A percentile compares a stretch with the other conserved stretches of the same genome.
These are phyloP conservation scores for Craseonycteris thonglongyai DNA, from an alignment of 2,113 vertebrate species.

Conservation along the genomic window DNA sequence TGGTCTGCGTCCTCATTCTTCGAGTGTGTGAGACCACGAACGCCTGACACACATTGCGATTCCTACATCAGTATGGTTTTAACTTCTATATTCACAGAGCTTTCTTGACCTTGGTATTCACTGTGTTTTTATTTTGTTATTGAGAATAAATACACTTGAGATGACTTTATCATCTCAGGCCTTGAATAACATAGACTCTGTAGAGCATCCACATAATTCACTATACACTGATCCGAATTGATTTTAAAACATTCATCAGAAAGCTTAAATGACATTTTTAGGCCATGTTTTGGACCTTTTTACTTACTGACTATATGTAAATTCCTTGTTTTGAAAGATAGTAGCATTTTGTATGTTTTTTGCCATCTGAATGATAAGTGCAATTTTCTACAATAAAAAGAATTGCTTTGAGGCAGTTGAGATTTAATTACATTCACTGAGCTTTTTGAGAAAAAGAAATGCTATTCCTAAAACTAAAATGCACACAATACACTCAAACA, in stretches of 20 bases:
- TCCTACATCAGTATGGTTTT: not conserved
- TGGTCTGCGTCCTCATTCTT: too few species aligned
- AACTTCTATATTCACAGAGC: not conserved
- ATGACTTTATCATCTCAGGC: not conserved
- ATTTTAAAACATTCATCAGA: slow-evolving; percentile 17
- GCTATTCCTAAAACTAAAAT: slow-evolving; percentile 13
- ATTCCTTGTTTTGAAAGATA: slow-evolving; percentile 52
- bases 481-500: not conserved
- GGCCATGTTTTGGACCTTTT: not conserved
- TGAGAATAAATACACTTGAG: not conserved
- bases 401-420: slow-evolving; percentile 33
- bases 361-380: slow-evolving; percentile 34
- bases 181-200: not conserved
- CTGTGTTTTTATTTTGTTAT: not conserved
- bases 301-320: slow-evolving; percentile 27
- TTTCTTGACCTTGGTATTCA: not conserved
- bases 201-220: not conserved
- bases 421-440: slow-evolving; percentile 62
- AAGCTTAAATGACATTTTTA: slow-evolving; percentile 31
- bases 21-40: too few species aligned
- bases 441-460: slow-evolving; percentile 7
- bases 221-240: not conserved
- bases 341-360: slow-evolving; percentile 36
- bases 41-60: too few species aligned
- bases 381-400: slow-evolving; percentile 42